These are phyloP conservation scores for Heliconius erato DNA, from an alignment of 2,888 invertebrate species.

Conservation along the genomic window DNA sequence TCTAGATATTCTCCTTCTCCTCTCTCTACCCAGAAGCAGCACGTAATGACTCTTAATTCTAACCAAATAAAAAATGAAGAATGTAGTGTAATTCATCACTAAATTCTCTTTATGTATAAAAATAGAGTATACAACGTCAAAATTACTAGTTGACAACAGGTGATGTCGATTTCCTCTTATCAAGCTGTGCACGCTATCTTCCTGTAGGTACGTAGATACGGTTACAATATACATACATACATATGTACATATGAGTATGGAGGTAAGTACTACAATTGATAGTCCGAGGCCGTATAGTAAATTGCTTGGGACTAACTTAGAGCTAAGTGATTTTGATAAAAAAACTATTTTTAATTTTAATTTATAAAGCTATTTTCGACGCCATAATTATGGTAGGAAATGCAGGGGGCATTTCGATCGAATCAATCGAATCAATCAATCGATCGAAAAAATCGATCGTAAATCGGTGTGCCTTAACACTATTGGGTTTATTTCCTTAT, in stretches of 20 bases:
- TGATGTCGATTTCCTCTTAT: conserved; percentile 23
- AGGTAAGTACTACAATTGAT: not conserved
- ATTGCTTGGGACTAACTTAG: not conserved
- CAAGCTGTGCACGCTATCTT: conserved; percentile 18
- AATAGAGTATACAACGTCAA: not conserved
- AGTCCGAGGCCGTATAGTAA: not conserved
- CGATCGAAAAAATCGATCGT: too few relatives aligned
- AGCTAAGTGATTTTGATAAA: not conserved
- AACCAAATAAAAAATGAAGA: too few relatives aligned
- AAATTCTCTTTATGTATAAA: not conserved
- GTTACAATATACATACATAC: not conserved
- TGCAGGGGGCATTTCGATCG: too few relatives aligned
- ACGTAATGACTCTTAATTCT: too few relatives aligned
- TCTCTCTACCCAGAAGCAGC: too few relatives aligned
- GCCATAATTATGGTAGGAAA: too few relatives aligned
- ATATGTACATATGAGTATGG: not conserved
- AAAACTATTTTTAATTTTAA: not conserved
- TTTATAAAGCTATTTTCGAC: not conserved
- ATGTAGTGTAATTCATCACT: not conserved
- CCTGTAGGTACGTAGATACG: not conserved
- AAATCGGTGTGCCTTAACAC: too few relatives aligned
- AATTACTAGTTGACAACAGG: not conserved
- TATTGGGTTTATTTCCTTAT: too few relatives aligned
- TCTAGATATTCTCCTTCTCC: too few relatives aligned
- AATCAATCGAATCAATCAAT: too few relatives aligned